Conservation (phyloP, 1,140 invertebrate genomes). For the Bombus waltoni region DNA sequence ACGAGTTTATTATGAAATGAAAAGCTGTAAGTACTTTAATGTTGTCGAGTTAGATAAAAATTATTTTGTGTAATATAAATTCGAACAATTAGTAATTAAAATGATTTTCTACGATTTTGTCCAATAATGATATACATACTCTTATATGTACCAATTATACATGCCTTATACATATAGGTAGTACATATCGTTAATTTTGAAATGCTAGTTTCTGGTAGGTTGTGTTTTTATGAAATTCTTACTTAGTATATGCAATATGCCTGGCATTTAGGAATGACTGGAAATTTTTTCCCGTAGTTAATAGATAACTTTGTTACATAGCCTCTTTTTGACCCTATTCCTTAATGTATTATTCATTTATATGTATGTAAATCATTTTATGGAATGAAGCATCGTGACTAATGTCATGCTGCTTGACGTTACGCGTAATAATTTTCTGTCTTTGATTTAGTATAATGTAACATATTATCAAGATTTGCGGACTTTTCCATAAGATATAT, state of each 20-base stretch:
- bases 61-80: background rate
- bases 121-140: background rate
- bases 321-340: slow-evolving; percentile 19
- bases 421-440: slow-evolving; percentile 17
- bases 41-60: slow-evolving; percentile 16
- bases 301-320: slow-evolving; percentile 34
- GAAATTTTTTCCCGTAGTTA: slow-evolving; percentile 36
- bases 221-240: background rate
- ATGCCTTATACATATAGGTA: background rate
- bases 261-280: slow-evolving; percentile 52
- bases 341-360: slow-evolving; percentile 43
- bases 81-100: background rate
- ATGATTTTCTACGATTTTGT: background rate
- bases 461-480: slow-evolving; percentile 22
- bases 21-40: slow-evolving; percentile 18
- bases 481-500: background rate
- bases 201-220: slow-evolving; percentile 31
- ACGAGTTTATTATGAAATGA: background rate
- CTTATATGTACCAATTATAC: background rate
- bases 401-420: slow-evolving; percentile 66
- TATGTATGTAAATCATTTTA: slow-evolving; percentile 40
- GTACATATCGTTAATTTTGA: background rate
- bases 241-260: slow-evolving; percentile 38
- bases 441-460: slow-evolving; percentile 6
- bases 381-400: slow-evolving; percentile 77